Conservation (phyloP, 2,113 vertebrate species). For the Oreocharis arfaki region DNA sequence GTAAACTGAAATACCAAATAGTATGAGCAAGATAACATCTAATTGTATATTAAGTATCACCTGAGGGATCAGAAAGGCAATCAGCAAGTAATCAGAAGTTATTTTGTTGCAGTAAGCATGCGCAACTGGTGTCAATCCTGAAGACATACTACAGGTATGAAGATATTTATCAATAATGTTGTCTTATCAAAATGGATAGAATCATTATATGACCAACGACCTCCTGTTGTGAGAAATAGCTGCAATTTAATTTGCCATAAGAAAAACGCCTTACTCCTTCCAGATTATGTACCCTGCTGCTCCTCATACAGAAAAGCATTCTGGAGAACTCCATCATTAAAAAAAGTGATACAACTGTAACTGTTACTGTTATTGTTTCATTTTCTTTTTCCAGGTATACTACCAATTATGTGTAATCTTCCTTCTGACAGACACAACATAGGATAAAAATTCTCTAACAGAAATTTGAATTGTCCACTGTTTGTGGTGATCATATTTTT, state of each 20-base stretch:
- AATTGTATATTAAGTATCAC: constrained; percentile 3
- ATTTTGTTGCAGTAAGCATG: neutral
- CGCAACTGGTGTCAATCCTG: constrained; percentile 10
- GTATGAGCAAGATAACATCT: constrained; percentile 5
- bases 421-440: neutral
- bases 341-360: neutral
- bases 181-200: neutral
- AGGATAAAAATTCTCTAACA: neutral
- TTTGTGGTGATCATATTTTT: neutral
- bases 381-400: neutral
- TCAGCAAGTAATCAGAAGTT: neutral
- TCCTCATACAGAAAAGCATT: neutral
- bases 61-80: constrained; percentile 15
- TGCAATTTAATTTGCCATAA: neutral
- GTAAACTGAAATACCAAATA: constrained; percentile 8
- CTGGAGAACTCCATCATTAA: neutral
- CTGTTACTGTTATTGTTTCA: neutral
- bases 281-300: neutral
- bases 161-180: constrained; percentile 12
- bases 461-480: neutral
- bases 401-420: neutral
- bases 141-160: neutral
- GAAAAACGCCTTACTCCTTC: neutral
- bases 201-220: neutral
- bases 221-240: neutral